Percentiles rank a stretch among this genome's conserved stretches.
These are phyloP conservation scores for Periophthalmus modestus DNA, from an alignment of 2,113 vertebrate species.

Conservation along the genomic window DNA sequence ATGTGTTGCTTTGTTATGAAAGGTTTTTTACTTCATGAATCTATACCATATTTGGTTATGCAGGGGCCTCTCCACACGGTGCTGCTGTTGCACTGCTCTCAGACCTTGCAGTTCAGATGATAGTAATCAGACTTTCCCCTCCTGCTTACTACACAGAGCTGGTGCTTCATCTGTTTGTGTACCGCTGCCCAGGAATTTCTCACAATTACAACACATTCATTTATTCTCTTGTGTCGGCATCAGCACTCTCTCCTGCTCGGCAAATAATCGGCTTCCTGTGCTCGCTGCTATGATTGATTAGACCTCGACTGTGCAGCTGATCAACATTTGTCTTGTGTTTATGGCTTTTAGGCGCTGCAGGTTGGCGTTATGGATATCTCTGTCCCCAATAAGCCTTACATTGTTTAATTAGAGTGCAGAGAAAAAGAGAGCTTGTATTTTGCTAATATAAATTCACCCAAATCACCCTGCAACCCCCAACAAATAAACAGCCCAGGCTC, in stretches of 20 bases:
- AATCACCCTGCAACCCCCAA: slow-evolving; percentile 55
- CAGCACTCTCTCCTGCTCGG: slow-evolving; percentile 70
- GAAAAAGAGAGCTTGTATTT: slow-evolving; percentile 38
- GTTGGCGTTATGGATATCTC: slow-evolving; percentile 71
- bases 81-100: slow-evolving; percentile 68
- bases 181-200: slow-evolving; percentile 48
- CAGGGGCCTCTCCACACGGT: slow-evolving; percentile 57
- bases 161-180: slow-evolving; percentile 51
- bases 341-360: slow-evolving; percentile 68
- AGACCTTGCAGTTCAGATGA: slow-evolving; percentile 3
- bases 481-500: slow-evolving; percentile 54
- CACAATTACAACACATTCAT: slow-evolving; percentile 74
- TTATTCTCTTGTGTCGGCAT: slow-evolving; percentile 73
- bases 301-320: slow-evolving; percentile 68
- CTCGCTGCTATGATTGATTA: slow-evolving; percentile 73
- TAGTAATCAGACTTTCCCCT: slow-evolving; percentile 32
- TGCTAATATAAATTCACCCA: slow-evolving; percentile 54
- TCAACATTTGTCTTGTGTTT: slow-evolving; percentile 77
- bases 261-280: slow-evolving; percentile 68
- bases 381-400: slow-evolving; percentile 63
- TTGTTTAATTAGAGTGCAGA: slow-evolving; percentile 70
- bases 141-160: slow-evolving; percentile 52
- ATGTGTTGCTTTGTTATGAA: too few species aligned
- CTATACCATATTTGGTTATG: not conserved
- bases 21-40: not conserved